Base-by-base conservation (phyloP, 2,113 vertebrate genomes). In the Anguilla japonica region DNA sequence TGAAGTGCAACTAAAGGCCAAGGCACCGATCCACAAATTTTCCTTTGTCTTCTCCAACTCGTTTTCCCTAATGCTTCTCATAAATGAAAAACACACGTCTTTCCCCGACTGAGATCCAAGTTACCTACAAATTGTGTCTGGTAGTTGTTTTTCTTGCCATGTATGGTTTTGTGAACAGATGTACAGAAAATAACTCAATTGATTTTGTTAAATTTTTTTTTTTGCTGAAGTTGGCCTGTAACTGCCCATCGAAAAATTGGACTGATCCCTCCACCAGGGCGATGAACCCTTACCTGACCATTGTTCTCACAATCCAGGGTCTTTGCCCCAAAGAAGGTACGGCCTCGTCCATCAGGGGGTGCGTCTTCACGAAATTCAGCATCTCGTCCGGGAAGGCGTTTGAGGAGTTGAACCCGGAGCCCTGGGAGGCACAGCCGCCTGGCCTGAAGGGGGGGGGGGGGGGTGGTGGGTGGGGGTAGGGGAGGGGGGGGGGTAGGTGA, bases 321-420 rank as follows among this genome's bases (percentile, higher is more conserved):
- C 85, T 92, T 0, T 97, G 96, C 84, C 97, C 97, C n/a, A 99
- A 94, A 0, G 97, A 97, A 0, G 98, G 97, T 43, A 98, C 95
- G 0, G 98, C 96, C 89, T 99, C 98, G 0, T 99, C 98, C 98
- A 99, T 98, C 92, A 99, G 94, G 0, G 98, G 98, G 81, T 99
- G 98, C 0, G 97, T 99, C 94, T 99, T 99, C 85, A 99, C 96
- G 0, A 99, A 99, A 91, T 94, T 97, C 85, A 99, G 95, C 96
- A 99, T 98, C 92, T 99, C 98, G 7, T 99, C 98, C 0, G 98
- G 98, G 87, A 99, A 97, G 26, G 95, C 92, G 89, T 96, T 98
- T 81, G 98, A 99, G 26, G 97, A 96, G 60, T 98, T 99, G 92
- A 97, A 99, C 89, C 92, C 96, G 89, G 96, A 96, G 82, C 97